Conservation (phyloP, 1,140 invertebrate genomes). For the Zaprionus nigranus region DNA sequence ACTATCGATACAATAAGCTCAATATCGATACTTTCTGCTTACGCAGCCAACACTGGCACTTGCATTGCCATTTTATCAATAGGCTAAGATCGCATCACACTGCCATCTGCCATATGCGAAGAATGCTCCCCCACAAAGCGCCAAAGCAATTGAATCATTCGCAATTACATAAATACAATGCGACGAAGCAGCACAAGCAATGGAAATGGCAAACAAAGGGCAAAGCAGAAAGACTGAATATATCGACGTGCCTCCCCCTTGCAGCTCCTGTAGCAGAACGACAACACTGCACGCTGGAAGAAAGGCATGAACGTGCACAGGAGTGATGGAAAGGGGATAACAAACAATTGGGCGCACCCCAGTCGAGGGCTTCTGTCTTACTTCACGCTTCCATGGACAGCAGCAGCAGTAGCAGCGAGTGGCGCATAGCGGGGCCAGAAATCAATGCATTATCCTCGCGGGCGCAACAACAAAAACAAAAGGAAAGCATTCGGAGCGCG, state of each 20-base stretch:
- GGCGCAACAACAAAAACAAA: constrained; percentile 46
- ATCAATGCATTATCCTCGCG: constrained; percentile 76
- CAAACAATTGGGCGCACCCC: constrained; percentile 54
- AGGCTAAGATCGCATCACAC: constrained; percentile 8
- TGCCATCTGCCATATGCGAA: not conserved
- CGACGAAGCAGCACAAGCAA: constrained; percentile 1
- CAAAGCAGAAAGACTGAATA: constrained; percentile 5
- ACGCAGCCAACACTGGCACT: not conserved
- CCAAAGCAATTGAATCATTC: constrained; percentile 31
- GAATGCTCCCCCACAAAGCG: constrained; percentile 7
- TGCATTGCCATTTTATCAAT: not conserved
- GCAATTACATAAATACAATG: constrained; percentile 30
- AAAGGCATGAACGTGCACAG: constrained; percentile 1
- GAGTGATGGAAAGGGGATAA: constrained; percentile 20
- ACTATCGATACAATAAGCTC: not conserved
- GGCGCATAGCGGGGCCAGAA: constrained; percentile 51
- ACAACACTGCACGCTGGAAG: constrained; percentile 16
- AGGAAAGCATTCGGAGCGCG: constrained; percentile 44
- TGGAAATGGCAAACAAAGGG: constrained; percentile 39
- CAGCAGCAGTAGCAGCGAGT: constrained; percentile 43
- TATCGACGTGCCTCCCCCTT: constrained; percentile 3
- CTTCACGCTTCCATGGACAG: constrained; percentile 73
- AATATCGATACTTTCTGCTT: not conserved
- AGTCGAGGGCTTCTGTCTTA: constrained; percentile 52
- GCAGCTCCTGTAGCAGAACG: constrained; percentile 13